Conservation (phyloP, 2,797 vertebrate genomes). For the Pseudocheirus occidentalis region DNA sequence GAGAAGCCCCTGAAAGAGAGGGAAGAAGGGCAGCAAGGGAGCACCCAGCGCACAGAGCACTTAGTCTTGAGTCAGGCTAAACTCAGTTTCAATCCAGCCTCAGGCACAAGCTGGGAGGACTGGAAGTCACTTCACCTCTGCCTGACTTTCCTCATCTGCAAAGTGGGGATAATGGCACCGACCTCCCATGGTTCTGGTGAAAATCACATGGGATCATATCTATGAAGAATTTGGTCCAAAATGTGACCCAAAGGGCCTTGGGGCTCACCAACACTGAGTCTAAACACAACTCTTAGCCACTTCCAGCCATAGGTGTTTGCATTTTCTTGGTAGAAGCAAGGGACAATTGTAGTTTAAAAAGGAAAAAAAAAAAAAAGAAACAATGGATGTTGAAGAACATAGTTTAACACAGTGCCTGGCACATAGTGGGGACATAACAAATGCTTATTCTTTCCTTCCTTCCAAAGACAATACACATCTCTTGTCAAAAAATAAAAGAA, state of each 20-base stretch:
- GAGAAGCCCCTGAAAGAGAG: background rate
- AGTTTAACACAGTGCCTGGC: slow-evolving; percentile 74
- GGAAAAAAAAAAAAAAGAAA: slow-evolving; percentile 63
- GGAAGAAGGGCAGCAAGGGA: background rate
- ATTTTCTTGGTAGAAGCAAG: slow-evolving; percentile 96
- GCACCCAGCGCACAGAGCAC: background rate
- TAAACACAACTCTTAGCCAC: slow-evolving; percentile 94
- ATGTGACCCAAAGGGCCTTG: slow-evolving; percentile 96
- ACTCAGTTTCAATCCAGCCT: background rate
- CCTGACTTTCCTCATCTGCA: background rate
- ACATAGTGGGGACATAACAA: background rate
- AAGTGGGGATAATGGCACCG: background rate
- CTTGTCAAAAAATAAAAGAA: background rate
- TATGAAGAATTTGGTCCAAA: slow-evolving; percentile 87
- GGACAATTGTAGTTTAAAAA: slow-evolving; percentile 90
- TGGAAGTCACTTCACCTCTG: no score
- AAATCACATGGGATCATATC: background rate
- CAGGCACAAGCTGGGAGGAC: background rate
- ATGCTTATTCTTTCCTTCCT: background rate
- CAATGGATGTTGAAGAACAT: slow-evolving; percentile 86
- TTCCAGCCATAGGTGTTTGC: slow-evolving; percentile 99
- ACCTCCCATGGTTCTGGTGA: background rate
- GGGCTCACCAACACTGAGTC: slow-evolving; percentile 95
- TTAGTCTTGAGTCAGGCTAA: background rate
- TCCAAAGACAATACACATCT: background rate